These are phyloP conservation scores for Crotalus viridis DNA, from an alignment of 2,113 vertebrate species.

Conservation along the genomic window DNA sequence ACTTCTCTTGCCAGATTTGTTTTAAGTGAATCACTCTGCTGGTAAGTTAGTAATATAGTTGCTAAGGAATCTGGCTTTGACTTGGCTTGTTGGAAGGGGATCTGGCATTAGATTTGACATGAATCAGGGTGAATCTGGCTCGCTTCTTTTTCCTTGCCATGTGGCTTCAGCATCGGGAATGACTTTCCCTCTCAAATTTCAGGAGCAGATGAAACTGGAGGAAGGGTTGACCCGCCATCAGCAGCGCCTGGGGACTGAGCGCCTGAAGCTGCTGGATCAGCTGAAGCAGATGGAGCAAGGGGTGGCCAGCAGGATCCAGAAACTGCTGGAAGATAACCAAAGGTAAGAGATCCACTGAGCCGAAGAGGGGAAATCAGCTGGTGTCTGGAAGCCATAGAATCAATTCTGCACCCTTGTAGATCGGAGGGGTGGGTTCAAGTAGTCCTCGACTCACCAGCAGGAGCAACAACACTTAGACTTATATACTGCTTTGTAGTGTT, in stretches of 20 bases:
- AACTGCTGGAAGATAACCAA: constrained; percentile 82
- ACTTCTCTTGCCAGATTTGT: no score
- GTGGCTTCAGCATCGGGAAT: not conserved
- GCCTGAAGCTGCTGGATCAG: constrained; percentile 78
- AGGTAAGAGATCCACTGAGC: constrained; percentile 67
- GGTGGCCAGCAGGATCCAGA: constrained; percentile 77
- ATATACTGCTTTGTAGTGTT: rapidly evolving
- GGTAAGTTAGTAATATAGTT: no score
- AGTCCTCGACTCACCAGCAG: not conserved
- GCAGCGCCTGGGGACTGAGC: constrained; percentile 78
- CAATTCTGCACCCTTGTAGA: not conserved
- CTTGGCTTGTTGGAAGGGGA: no score
- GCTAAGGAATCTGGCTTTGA: no score
- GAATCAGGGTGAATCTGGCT: not conserved
- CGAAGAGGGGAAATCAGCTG: not conserved
- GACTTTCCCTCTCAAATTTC: not conserved
- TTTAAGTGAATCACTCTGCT: no score
- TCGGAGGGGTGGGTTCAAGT: not conserved
- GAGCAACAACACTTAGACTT: no score
- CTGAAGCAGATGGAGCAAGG: constrained; percentile 78
- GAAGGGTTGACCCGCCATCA: constrained; percentile 81
- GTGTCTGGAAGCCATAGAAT: not conserved
- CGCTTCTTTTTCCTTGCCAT: not conserved
- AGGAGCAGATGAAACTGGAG: constrained; percentile 87
- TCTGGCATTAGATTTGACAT: not conserved